These are phyloP conservation scores for Anhinga rufa DNA, from an alignment of 2,113 vertebrate species.

Conservation along the genomic window DNA sequence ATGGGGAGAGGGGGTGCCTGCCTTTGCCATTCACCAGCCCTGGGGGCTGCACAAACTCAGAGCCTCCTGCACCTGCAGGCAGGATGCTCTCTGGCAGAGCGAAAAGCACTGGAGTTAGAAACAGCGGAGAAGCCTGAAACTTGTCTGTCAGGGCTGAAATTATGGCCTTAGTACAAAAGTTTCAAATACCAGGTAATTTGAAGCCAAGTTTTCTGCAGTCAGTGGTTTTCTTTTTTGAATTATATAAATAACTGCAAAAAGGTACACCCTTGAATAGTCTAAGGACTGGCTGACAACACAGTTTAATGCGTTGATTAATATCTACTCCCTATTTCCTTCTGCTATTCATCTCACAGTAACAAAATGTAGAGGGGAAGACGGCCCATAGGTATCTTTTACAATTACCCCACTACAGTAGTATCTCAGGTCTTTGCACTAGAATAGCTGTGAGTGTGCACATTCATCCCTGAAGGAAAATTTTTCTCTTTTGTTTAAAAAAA, in stretches of 20 bases:
- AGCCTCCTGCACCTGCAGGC: background rate
- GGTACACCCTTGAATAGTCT: background rate
- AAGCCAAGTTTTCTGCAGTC: background rate
- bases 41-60: background rate
- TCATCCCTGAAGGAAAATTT: background rate
- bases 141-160: background rate
- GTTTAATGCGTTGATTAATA: background rate
- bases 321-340: background rate
- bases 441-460: background rate
- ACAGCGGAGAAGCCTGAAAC: background rate
- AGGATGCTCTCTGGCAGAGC: background rate
- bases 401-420: background rate
- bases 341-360: background rate
- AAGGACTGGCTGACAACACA: background rate
- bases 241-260: background rate
- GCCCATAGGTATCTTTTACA: background rate
- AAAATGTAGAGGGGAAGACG: background rate
- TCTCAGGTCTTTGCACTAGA: background rate
- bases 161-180: background rate
- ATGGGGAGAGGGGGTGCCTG: background rate
- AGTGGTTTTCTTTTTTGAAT: background rate
- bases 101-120: background rate
- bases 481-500: background rate
- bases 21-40: background rate
- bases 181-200: background rate